These are phyloP conservation scores for Benitochromis conjunctus DNA, from an alignment of 2,113 vertebrate species.

Conservation along the genomic window DNA sequence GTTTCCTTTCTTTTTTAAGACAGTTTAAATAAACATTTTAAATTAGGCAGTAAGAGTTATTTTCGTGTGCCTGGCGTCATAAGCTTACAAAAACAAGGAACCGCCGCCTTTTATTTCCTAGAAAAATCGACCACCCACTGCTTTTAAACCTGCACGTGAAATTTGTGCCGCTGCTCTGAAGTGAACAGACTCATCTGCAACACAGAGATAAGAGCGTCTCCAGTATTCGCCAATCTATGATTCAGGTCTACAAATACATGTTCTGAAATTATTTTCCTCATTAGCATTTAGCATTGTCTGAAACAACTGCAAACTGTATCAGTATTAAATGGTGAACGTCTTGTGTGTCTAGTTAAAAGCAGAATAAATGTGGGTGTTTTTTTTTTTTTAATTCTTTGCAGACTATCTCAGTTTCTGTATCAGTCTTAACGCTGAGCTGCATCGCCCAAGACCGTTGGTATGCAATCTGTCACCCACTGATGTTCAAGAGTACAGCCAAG, in stretches of 20 bases:
- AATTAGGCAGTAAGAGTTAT: not conserved
- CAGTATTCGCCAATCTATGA: not conserved
- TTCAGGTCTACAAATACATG: not conserved
- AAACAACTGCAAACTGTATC: not conserved
- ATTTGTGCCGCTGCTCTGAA: not conserved
- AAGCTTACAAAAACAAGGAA: not conserved
- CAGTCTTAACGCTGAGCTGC: conserved; percentile 93
- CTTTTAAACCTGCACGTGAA: not conserved
- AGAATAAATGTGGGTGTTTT: too few relatives aligned
- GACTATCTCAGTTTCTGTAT: conserved; percentile 96
- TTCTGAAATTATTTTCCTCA: not conserved
- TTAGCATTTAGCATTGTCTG: not conserved
- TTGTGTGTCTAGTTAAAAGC: not conserved
- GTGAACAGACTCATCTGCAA: not conserved
- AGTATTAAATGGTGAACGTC: not conserved
- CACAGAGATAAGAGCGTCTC: not conserved
- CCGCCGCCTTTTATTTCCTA: not conserved
- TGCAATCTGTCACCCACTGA: conserved; percentile 95
- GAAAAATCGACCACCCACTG: not conserved
- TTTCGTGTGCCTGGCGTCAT: not conserved
- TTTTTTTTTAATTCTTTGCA: conserved; percentile 33
- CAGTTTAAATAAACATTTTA: not conserved
- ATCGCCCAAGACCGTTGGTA: conserved; percentile 98
- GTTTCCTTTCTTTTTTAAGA: not conserved
- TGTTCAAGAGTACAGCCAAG: conserved; percentile 97